phyloP scores from a whole-genome alignment of 1,140 invertebrate species.

The Lordiphosa collinella region DNA sequence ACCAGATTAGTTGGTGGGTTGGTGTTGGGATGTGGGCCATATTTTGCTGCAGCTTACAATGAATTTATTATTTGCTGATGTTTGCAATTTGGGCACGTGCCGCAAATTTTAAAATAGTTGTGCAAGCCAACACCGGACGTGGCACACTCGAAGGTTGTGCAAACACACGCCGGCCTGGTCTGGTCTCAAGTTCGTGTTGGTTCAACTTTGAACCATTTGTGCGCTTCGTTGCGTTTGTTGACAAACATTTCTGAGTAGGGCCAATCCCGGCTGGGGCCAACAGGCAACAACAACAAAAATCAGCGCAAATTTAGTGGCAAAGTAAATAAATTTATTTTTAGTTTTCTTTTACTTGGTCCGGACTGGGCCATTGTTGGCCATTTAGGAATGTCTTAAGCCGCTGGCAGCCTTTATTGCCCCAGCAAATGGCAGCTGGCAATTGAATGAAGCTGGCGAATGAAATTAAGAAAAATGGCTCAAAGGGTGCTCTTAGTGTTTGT shows the following conservation, averaged over 20 bases:
- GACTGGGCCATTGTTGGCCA: slow-evolving; percentile 11
- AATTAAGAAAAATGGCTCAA: slow-evolving; percentile 71
- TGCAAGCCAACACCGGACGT: slow-evolving; percentile 44
- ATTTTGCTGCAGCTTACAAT: slow-evolving; percentile 43
- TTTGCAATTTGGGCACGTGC: slow-evolving; percentile 78
- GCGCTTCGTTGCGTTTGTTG: slow-evolving; percentile 68
- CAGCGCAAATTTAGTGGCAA: slow-evolving; percentile 76
- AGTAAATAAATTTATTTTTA: slow-evolving; percentile 75
- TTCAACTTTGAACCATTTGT: slow-evolving; percentile 48
- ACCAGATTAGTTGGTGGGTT: not conserved
- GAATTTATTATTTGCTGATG: slow-evolving; percentile 79
- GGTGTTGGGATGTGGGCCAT: not conserved
- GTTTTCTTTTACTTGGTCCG: slow-evolving; percentile 37
- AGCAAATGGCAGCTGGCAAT: slow-evolving; percentile 41
- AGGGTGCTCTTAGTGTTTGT: slow-evolving; percentile 61
- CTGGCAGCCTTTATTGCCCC: slow-evolving; percentile 61
- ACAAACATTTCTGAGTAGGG: slow-evolving; percentile 65
- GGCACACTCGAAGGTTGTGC: slow-evolving; percentile 48
- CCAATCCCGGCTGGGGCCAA: slow-evolving; percentile 19
- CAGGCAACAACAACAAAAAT: slow-evolving; percentile 46
- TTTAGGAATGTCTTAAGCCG: slow-evolving; percentile 61
- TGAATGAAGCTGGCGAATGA: slow-evolving; percentile 25
- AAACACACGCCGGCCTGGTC: slow-evolving; percentile 11
- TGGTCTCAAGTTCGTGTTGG: slow-evolving; percentile 14
- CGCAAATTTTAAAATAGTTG: slow-evolving; percentile 74